Percentiles rank a stretch among this genome's conserved stretches.
phyloP scores from a whole-genome alignment of 1,140 invertebrate species.

The Drusus annulatus region DNA sequence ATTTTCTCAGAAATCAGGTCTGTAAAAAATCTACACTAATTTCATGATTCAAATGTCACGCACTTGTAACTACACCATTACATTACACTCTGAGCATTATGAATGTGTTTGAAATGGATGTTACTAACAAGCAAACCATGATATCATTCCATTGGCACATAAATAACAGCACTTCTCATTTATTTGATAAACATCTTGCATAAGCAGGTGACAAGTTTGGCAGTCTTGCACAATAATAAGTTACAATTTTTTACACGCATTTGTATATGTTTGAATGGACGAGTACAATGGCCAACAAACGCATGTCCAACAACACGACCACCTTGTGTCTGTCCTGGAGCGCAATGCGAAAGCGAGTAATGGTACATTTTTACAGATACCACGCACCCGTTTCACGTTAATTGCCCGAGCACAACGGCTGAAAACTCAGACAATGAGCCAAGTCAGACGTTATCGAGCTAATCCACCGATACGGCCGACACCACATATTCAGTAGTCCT shows the following conservation, averaged over 20 bases:
- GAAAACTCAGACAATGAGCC: slow-evolving; percentile 60
- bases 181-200: neutral
- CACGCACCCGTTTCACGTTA: slow-evolving; percentile 58
- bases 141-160: neutral
- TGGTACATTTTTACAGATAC: slow-evolving; percentile 60
- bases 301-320: slow-evolving; percentile 26
- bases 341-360: slow-evolving; percentile 47
- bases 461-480: slow-evolving; percentile 60
- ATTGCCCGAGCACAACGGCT: slow-evolving; percentile 59
- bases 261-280: too few species aligned
- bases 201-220: neutral
- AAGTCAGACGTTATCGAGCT: slow-evolving; percentile 58
- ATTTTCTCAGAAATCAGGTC: slow-evolving; percentile 60
- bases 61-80: slow-evolving; percentile 29
- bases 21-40: slow-evolving; percentile 33
- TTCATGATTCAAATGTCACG: slow-evolving; percentile 12
- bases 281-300: neutral
- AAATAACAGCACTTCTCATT: neutral
- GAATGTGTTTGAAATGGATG: too few species aligned
- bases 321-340: slow-evolving; percentile 13
- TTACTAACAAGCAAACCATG: too few species aligned
- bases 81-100: slow-evolving; percentile 1
- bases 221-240: neutral
- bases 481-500: slow-evolving; percentile 61
- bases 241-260: too few species aligned